Base-by-base conservation (phyloP, 2,888 invertebrate species). In the Drosophila cognata region DNA sequence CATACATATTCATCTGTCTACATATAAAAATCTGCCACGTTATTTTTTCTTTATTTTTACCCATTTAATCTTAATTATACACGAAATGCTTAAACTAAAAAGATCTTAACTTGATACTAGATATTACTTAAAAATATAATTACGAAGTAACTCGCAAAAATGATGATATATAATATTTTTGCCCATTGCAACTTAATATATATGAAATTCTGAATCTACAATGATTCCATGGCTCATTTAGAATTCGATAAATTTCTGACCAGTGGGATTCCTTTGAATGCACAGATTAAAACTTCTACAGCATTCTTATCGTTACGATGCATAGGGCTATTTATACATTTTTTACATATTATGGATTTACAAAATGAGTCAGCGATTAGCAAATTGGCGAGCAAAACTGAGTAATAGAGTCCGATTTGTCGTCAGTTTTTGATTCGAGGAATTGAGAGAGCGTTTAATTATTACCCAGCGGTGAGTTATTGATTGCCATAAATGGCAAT, bases 401-500 rank as follows among this genome's bases (percentile, higher is more conserved):
- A 67, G 33, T 52, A 35, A 56, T 18, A 18, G 2, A 48, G 8
- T 41, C 11, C 6, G 58, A 69, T 53, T 53, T 46, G 25, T 57
- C 21, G n/a, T 67, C 28, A 25, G 36, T 16, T 29, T 33, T n/a
- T 28, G 21, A 18, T 16, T 33, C 4, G 21, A 33, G 11, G 10
- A 35, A 21, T 53, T 25, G 25, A 4, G 46, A 25, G 16, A 16
- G 25, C 8, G 16, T 3, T 18, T 18, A 11, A 18, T 18, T 41
- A 61, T 65, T 46, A 33, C 16, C n/a, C 25, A 72, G 52, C 43
- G 28, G 50, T 55, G n/a, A 58, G 38, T 25, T 63, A 53, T 38
- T 31, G 43, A 16, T 31, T 31, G 11, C 31, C 46, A 29, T 57
- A 57, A 29, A 57, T 16, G 16, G 41, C 29, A 10, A 43, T 57